A percentile compares a stretch with the other conserved stretches of the same genome.
phyloP scores from a whole-genome alignment of 1,140 invertebrate genomes.

The Apis cerana region DNA sequence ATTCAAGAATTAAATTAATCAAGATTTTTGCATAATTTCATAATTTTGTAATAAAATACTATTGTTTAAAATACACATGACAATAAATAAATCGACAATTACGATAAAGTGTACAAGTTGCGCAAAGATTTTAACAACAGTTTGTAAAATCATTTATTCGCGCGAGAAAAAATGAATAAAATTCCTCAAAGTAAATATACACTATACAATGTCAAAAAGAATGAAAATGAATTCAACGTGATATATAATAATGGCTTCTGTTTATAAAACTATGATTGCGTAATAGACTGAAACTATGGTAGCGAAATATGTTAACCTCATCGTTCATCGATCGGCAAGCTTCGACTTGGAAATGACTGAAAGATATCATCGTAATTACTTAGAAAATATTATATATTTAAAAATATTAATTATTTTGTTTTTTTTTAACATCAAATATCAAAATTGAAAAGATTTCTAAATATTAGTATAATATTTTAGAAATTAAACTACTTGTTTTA shows the following conservation, averaged over 20 bases:
- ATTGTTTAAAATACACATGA: too few relatives aligned
- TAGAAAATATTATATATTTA: not conserved
- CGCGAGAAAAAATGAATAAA: too few relatives aligned
- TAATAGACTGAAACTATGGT: conserved; percentile 52
- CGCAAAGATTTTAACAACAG: not conserved
- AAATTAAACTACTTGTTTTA: not conserved
- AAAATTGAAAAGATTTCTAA: too few relatives aligned
- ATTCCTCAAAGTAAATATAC: not conserved
- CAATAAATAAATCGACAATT: not conserved
- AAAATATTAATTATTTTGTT: too few relatives aligned
- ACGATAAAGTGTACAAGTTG: not conserved
- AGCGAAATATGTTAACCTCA: conserved; percentile 43
- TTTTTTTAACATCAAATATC: too few relatives aligned
- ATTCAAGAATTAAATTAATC: too few relatives aligned
- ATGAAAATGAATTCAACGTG: not conserved
- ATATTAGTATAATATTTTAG: not conserved
- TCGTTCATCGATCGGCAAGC: conserved; percentile 46
- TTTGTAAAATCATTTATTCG: not conserved
- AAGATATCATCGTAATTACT: not conserved
- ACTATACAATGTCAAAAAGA: not conserved
- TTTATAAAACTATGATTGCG: conserved; percentile 40
- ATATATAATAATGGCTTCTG: conserved; percentile 40
- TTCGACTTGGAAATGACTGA: conserved; percentile 1
- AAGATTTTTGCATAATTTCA: too few relatives aligned
- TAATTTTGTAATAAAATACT: not conserved